These are phyloP conservation scores for Centropristis striata DNA, from an alignment of 2,113 vertebrate genomes.

Conservation along the genomic window DNA sequence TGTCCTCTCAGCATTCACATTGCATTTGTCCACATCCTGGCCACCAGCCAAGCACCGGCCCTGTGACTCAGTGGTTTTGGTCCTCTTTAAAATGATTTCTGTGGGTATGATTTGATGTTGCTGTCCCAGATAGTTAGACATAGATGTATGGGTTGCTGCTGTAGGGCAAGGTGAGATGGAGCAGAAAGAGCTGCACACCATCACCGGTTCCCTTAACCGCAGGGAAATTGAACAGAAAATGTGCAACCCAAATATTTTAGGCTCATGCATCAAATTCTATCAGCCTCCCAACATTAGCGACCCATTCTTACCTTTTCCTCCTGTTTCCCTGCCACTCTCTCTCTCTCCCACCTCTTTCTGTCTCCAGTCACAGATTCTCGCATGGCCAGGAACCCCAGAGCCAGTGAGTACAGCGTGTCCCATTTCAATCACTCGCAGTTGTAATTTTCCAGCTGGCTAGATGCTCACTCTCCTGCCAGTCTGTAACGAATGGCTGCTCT, in stretches of 20 bases:
- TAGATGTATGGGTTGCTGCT: slow-evolving; percentile 74
- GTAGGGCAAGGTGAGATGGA: slow-evolving; percentile 69
- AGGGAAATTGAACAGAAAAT: slow-evolving; percentile 77
- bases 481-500: slow-evolving; percentile 66
- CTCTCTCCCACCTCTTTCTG: background rate
- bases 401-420: slow-evolving; percentile 81
- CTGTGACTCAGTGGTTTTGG: slow-evolving; percentile 72
- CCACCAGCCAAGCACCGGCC: slow-evolving; percentile 61
- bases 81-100: slow-evolving; percentile 76
- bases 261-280: slow-evolving; percentile 73
- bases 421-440: slow-evolving; percentile 76
- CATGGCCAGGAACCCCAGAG: slow-evolving; percentile 82
- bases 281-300: slow-evolving; percentile 62
- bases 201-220: slow-evolving; percentile 61
- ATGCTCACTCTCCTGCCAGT: slow-evolving; percentile 69
- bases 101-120: slow-evolving; percentile 75
- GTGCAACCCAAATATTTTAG: slow-evolving; percentile 78
- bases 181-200: slow-evolving; percentile 62
- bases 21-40: slow-evolving; percentile 78
- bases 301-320: slow-evolving; percentile 65
- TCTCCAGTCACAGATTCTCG: slow-evolving; percentile 83
- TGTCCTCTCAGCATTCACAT: slow-evolving; percentile 76
- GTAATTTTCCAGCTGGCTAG: slow-evolving; percentile 83
- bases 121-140: slow-evolving; percentile 76
- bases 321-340: slow-evolving; percentile 39